Percentiles rank a stretch among this genome's conserved stretches.
Evolutionary conservation across 64 coral and sea anemone genomes (phyloP).

Genomic region (Stichodactyla helianthus): DNA sequence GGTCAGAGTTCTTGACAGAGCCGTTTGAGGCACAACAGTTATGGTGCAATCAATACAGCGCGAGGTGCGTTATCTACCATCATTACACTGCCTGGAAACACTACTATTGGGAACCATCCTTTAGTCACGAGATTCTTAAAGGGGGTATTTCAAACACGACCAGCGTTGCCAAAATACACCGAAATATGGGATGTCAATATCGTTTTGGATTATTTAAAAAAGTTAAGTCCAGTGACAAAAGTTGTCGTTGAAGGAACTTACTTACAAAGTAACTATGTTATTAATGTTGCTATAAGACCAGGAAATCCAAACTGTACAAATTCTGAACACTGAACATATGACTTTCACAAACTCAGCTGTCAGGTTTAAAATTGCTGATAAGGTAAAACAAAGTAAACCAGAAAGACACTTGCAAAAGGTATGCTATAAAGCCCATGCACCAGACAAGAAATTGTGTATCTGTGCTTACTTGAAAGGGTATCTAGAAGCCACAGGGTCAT

Average conservation of each 20-base stretch:
- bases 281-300: slow-evolving; percentile 44
- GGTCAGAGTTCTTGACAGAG: slow-evolving; percentile 32
- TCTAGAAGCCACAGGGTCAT: background rate
- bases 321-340: slow-evolving; percentile 47
- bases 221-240: slow-evolving; percentile 33
- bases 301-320: slow-evolving; percentile 36
- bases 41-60: slow-evolving; percentile 40
- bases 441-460: slow-evolving; percentile 39
- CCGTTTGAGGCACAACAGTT: slow-evolving; percentile 24
- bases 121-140: slow-evolving; percentile 37
- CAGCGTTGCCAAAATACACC: slow-evolving; percentile 31
- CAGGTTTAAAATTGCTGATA: slow-evolving; percentile 35
- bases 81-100: slow-evolving; percentile 15
- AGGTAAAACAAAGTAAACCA: slow-evolving; percentile 36
- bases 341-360: slow-evolving; percentile 9
- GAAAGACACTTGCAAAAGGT: slow-evolving; percentile 28
- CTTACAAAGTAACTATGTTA: slow-evolving; percentile 52
- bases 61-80: slow-evolving; percentile 46
- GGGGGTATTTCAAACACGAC: slow-evolving; percentile 30
- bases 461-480: slow-evolving; percentile 30
- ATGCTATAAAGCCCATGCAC: slow-evolving; percentile 25
- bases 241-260: slow-evolving; percentile 30
- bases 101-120: slow-evolving; percentile 33
- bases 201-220: slow-evolving; percentile 33
- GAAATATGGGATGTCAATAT: slow-evolving; percentile 57